Base-by-base conservation (phyloP, 2,113 vertebrate genomes). In the Callithrix jacchus region DNA sequence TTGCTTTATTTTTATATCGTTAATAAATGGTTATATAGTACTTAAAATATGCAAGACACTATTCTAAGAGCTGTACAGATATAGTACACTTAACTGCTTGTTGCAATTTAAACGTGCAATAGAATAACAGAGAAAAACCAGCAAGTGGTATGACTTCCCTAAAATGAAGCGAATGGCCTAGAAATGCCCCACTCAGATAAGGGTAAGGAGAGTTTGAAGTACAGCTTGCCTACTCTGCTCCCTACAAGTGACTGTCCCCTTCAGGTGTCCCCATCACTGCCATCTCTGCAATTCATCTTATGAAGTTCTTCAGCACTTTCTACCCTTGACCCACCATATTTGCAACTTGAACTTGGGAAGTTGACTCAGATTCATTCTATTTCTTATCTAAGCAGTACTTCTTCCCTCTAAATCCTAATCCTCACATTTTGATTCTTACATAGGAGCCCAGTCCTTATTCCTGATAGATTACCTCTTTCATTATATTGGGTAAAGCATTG, bases 61-160 rank as follows among this genome's bases (percentile, higher is more conserved):
- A 16, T 64, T 47, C n/a, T 54, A 91, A 73, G 66, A 93, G 35
- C 37, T 86, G 80, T 52, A 37, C 54, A 86, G 52, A 56, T 20
- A 27, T 2, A 89, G 70, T 32, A 74, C 5, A 52, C 18, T 47
- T 71, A 73, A 77, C 1, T 66, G 14, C 54, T 86, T 82, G 8
- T 74, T 89, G 68, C 30, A 56, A 58, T 66, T 30, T 32, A 54
- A 87, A 35, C 23, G 20, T 3, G 54, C 12, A 23, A 20, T 2
- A 81, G 11, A 86, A 12, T 82, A 66, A 91, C 77, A 56, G 81
- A 81, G 61, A 58, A 95, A 93, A 93, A 14, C 4, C 27, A 91
- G 37, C 56, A 58, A 49, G 12, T 5, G 23, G 49, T 35, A 30
- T 9, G 71, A 64, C 21, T n/a, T 17, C 35, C 23, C 35, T 71